Evolutionary conservation across 2,113 vertebrate genomes (phyloP).

Genomic region (human): GRCh38 chr11:111082501-111083000

Average conservation of each 20-base stretch:
- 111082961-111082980: not conserved
- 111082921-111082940: not conserved
- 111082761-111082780: not conserved
- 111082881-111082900: not conserved
- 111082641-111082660: not conserved
- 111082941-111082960: not conserved
- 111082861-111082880: not conserved
- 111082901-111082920: not conserved
- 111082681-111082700: not conserved
- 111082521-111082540: not conserved
- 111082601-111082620: not conserved
- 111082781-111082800: not conserved
- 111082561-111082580: not conserved
- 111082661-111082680: not conserved
- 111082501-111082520: not conserved
- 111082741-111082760: not conserved
- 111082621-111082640: not conserved
- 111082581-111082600: not conserved
- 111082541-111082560: not conserved
- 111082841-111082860: not conserved
- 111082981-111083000: not conserved
- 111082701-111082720: not conserved
- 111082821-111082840: not conserved
- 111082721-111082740: not conserved
- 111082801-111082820: not conserved